Evolutionary conservation across 1,140 invertebrate genomes (phyloP), one percentile per base, ranked within the genome.

Genomic region (Schlechtendalia chinensis): DNA sequence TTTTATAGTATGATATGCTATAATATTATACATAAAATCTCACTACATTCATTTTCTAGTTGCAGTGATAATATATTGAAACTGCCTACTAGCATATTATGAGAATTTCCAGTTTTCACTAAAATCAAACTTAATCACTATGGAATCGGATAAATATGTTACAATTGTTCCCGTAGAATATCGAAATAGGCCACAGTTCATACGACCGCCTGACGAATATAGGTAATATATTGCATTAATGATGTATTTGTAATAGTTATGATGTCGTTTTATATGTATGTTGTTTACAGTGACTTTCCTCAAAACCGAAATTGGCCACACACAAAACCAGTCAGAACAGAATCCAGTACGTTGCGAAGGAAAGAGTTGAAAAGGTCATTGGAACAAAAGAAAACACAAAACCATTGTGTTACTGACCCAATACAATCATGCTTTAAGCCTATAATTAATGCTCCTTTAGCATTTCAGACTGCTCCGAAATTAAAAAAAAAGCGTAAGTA

Each of bases 101-200:
- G 3, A 39, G 8, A 39, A 39, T 4, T 39, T 39, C 3, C 32
- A 39, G 3, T 39, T 39, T 39, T 39, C 8, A 8, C 32, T 39
- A 39, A 39, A 39, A 39, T 39, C 3, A 39, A 39, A 39, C n/a
- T n/a, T 39, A 39, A 39, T 39, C 58, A 27, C 24, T 6, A 81
- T 81, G 74, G 81, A 81, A 5, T 17, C 45, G 5, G 72, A 81
- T 29, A 77, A 81, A 79, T 81, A 79, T 59, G 82, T 84, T 56
- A 84, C 82, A 14, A 82, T 84, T n/a, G 83, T 84, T 80, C 83
- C 83, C n/a, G 80, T 84, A 24, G 83, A 84, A 16, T 84, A 82
- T 82, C 82, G 83, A 59, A 82, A 82, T 39, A 56, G 81, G 50
- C 82, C 80, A 58, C 71, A 77, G n/a, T 84, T 82, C 47, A 82